A percentile compares a stretch with the other conserved stretches of the same genome.
Evolutionary conservation across 2,113 vertebrate genomes (phyloP).

Genomic region (Pontoporia blainvillei): DNA sequence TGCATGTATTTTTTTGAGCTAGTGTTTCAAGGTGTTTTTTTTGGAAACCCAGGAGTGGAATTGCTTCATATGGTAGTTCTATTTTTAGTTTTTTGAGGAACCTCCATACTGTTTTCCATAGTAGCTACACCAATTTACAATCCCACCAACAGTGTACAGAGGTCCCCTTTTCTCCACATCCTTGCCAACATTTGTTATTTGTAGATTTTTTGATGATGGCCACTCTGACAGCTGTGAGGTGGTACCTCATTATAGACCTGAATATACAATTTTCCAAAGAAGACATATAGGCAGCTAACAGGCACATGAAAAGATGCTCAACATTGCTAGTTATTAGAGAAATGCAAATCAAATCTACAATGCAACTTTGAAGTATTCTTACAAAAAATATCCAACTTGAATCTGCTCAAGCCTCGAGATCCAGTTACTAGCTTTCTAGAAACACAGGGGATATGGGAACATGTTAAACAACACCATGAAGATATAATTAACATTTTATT

Average conservation of each 20-base stretch:
- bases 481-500: background rate
- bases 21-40: background rate
- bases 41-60: background rate
- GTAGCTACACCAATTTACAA: background rate
- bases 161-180: background rate
- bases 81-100: background rate
- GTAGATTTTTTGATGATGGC: background rate
- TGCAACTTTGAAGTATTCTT: background rate
- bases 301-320: background rate
- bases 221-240: background rate
- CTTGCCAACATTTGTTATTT: background rate
- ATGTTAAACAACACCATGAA: background rate
- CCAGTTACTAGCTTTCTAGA: background rate
- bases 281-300: background rate
- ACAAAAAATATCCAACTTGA: background rate
- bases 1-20: background rate
- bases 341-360: background rate
- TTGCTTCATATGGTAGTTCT: background rate
- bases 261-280: background rate
- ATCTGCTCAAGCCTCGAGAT: background rate
- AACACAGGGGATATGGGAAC: background rate
- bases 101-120: background rate
- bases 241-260: background rate
- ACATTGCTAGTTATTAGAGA: background rate
- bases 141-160: background rate